Conservation (phyloP, 1,140 invertebrate genomes). For the Panulirus ornatus region DNA sequence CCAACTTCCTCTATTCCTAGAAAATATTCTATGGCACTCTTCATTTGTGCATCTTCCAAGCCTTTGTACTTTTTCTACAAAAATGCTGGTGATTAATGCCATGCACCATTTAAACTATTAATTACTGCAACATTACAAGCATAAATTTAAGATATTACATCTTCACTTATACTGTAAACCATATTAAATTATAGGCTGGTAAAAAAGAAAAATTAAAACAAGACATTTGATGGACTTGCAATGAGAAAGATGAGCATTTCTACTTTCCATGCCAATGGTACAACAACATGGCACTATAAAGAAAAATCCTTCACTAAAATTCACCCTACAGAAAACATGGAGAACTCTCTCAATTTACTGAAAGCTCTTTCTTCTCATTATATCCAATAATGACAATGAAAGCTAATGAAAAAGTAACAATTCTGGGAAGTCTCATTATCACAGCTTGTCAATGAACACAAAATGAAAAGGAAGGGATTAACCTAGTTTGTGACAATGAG, state of each 20-base stretch:
- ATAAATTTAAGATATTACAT: background rate
- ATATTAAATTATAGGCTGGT: background rate
- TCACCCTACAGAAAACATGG: too few relatives aligned
- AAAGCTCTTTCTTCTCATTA: too few relatives aligned
- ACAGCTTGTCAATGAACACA: background rate
- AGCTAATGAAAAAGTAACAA: background rate
- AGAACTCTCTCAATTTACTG: too few relatives aligned
- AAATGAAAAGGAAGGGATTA: background rate
- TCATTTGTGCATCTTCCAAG: slow-evolving; percentile 35
- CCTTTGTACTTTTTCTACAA: slow-evolving; percentile 35
- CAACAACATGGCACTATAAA: too few relatives aligned
- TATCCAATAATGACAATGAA: background rate
- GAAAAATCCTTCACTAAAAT: too few relatives aligned
- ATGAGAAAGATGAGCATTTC: background rate
- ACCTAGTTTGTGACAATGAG: background rate
- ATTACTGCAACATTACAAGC: background rate
- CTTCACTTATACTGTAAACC: background rate
- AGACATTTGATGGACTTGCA: too few relatives aligned
- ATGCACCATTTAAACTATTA: slow-evolving; percentile 1
- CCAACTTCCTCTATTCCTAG: background rate
- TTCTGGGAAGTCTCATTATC: background rate
- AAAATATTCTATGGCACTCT: slow-evolving; percentile 40
- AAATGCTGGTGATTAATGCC: background rate
- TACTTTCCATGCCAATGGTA: background rate
- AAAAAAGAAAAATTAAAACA: background rate